phyloP scores from a whole-genome alignment of 2,888 invertebrate genomes.

The Cerastis leucographa region DNA sequence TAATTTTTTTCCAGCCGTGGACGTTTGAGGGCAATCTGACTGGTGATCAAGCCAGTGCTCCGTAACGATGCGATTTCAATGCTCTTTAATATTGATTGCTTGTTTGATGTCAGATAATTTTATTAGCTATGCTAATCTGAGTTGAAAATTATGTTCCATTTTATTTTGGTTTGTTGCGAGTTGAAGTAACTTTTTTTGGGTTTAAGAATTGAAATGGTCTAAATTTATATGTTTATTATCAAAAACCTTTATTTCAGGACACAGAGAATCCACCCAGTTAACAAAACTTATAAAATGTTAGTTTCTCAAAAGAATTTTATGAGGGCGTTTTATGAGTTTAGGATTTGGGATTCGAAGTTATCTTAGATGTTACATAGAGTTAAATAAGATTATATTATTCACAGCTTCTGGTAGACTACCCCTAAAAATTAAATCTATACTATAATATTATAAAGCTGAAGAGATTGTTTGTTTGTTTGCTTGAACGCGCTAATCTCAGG shows the following conservation, averaged over 20 bases:
- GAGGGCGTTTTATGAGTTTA: no score
- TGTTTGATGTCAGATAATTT: conserved; percentile 67
- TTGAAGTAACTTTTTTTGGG: not conserved
- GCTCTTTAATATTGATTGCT: conserved; percentile 78
- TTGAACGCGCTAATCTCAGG: no score
- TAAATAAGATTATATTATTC: not conserved
- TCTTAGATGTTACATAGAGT: not conserved
- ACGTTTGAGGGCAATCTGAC: conserved; percentile 72
- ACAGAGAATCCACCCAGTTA: no score
- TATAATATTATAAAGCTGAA: no score
- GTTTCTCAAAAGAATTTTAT: no score
- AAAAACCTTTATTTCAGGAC: not conserved
- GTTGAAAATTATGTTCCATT: conserved; percentile 43
- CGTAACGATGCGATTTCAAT: conserved; percentile 72
- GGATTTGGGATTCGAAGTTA: not conserved
- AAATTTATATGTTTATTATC: not conserved
- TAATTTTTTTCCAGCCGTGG: conserved; percentile 82
- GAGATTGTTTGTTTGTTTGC: no score
- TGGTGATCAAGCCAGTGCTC: conserved; percentile 75
- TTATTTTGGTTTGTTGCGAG: conserved; percentile 1
- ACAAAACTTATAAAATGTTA: no score
- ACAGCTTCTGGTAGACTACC: no score
- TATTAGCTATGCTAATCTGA: conserved; percentile 63
- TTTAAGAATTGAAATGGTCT: not conserved
- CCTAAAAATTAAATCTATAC: no score